Evolutionary conservation across 2,797 vertebrate genomes (phyloP), one percentile per base, ranked within the genome.

Genomic region (Xiphorhynchus erythropygius): DNA sequence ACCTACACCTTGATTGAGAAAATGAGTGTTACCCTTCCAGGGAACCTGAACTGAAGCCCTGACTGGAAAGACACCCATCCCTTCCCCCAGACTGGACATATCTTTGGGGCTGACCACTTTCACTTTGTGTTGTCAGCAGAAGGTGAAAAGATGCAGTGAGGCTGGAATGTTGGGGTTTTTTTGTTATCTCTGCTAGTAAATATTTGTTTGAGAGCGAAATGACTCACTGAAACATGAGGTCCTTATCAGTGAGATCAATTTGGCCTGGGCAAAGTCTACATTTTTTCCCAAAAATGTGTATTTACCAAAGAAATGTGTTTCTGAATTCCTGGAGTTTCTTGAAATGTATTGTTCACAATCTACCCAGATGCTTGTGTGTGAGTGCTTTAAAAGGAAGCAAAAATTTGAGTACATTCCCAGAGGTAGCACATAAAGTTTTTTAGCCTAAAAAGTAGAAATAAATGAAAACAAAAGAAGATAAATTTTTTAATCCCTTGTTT

Each of bases 201-300:
- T 98, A 97, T 98, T 98, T 98, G 97, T 97, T 98, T 93, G 93
- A 97, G 98, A 97, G 74, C 93, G 91, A 97, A 98, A 90, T 90
- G 91, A 96, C 91, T 97, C 94, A 96, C 89, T 96, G 97, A 97
- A 96, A 95, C 97, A 92, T 95, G 93, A 83, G 74, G 62, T 33
- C 70, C 80, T 98, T 97, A 98, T 98, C 97, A 96, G 71, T 74
- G 77, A 91, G 77, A 98, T 97, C 95, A 96, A 59, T 95, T 97
- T 89, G 75, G 75, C 83, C 91, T 84, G 88, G 67, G 63, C 85
- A 97, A 97, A 97, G 94, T 97, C 96, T 86, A 75, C 83, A 73
- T 95, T 80, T 97, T 95, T 94, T 80, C 82, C 64, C 5, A 84
- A 89, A 94, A 93, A 93, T 55, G 73, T 71, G 68, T 90, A 52